Percentiles rank a stretch among this genome's conserved stretches.
phyloP scores from a whole-genome alignment of 92 coral and sea anemone genomes.

The Scolanthus callimorphus region DNA sequence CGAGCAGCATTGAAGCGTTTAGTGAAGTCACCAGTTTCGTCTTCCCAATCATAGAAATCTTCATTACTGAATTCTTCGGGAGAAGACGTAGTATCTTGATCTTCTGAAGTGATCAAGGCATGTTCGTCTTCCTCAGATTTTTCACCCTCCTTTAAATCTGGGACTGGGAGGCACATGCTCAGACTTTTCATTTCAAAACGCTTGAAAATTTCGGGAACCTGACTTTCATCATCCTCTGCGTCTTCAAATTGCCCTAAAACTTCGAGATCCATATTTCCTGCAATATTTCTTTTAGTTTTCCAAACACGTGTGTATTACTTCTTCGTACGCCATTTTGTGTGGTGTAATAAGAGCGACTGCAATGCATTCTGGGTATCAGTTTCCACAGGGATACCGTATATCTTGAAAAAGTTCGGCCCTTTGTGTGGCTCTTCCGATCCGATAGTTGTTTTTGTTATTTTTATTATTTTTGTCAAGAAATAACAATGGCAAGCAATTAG shows the following conservation, averaged over 20 bases:
- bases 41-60: constrained; percentile 98
- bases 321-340: no score
- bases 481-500: no score
- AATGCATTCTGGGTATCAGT: no score
- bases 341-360: no score
- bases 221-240: constrained; percentile 74
- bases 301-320: constrained; percentile 6
- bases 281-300: neutral
- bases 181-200: neutral
- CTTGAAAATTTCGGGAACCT: constrained; percentile 40
- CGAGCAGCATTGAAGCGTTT: constrained; percentile 90
- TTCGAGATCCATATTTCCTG: constrained; percentile 8
- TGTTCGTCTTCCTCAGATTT: constrained; percentile 5
- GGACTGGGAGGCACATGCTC: neutral
- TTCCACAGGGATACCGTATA: no score
- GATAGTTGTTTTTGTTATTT: no score
- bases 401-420: no score
- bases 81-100: constrained; percentile 5
- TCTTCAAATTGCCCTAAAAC: constrained; percentile 89
- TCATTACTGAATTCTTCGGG: constrained; percentile 41
- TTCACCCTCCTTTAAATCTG: constrained; percentile 15
- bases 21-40: constrained; percentile 89
- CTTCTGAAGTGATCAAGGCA: neutral
- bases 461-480: no score
- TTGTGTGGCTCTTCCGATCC: no score